phyloP scores from a whole-genome alignment of 2,888 invertebrate genomes.

The Drosophila mercatorum region DNA sequence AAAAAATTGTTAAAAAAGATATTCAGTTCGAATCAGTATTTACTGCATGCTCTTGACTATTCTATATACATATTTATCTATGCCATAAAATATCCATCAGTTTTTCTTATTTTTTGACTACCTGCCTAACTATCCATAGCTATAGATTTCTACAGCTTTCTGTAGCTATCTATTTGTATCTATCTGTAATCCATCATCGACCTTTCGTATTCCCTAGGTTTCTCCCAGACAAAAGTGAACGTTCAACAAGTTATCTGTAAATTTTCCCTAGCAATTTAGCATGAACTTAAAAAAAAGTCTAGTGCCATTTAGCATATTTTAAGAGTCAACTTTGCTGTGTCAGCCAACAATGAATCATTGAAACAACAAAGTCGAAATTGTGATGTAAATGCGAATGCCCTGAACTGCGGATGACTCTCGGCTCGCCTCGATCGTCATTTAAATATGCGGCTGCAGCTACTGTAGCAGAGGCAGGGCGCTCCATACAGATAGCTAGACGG shows the following conservation, averaged over 20 bases:
- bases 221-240: neutral
- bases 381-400: constrained; percentile 22
- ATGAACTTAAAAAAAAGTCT: neutral
- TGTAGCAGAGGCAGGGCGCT: constrained; percentile 16
- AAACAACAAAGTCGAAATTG: neutral
- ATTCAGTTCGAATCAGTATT: too few relatives aligned
- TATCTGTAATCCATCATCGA: neutral
- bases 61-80: too few relatives aligned
- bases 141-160: too few relatives aligned
- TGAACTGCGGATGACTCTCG: constrained; percentile 22
- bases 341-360: constrained; percentile 15
- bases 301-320: neutral
- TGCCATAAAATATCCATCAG: too few relatives aligned
- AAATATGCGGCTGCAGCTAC: constrained; percentile 57
- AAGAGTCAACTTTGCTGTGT: neutral
- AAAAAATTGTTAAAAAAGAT: too few relatives aligned
- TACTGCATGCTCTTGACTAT: too few relatives aligned
- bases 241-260: neutral
- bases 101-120: too few relatives aligned
- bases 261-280: neutral
- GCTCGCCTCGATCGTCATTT: constrained; percentile 48
- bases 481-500: neutral
- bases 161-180: neutral
- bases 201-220: too few relatives aligned
- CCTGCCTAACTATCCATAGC: too few relatives aligned